Percentiles rank a stretch among this genome's conserved stretches.
Conservation (phyloP, 2,888 invertebrate genomes). For the Hoplodrina blanda region DNA sequence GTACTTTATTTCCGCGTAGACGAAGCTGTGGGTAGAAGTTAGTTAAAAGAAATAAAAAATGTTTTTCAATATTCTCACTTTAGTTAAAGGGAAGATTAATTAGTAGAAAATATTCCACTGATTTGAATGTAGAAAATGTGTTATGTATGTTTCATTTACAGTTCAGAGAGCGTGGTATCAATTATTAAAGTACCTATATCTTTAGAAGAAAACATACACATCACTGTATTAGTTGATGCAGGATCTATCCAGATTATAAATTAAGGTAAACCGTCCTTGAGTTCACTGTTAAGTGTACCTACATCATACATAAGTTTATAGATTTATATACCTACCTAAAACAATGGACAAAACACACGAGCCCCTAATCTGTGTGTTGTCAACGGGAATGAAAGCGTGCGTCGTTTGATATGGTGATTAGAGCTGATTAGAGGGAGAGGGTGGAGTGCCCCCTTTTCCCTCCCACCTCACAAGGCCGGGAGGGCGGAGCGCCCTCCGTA, state of each 20-base stretch:
- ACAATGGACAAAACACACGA: conserved; percentile 71
- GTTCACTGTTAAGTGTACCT: conserved; percentile 10
- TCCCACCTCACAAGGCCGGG: conserved; percentile 58
- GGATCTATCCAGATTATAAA: not conserved
- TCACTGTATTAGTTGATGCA: no score
- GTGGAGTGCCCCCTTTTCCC: conserved; percentile 58
- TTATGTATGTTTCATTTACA: no score
- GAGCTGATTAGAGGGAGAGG: conserved; percentile 89
- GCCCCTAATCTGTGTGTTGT: conserved; percentile 87
- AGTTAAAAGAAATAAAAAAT: no score
- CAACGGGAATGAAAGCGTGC: conserved; percentile 87
- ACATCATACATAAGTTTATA: conserved; percentile 36
- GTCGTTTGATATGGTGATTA: conserved; percentile 91
- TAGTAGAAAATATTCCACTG: no score
- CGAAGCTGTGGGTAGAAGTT: no score
- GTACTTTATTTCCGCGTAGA: no score
- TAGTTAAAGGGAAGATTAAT: no score
- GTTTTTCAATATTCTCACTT: no score
- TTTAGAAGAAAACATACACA: no score
- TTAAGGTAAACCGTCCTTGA: conserved; percentile 10
- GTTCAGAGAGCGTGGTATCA: no score
- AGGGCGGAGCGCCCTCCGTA: conserved; percentile 79
- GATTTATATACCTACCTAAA: conserved; percentile 52
- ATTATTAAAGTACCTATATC: no score
- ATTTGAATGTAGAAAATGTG: no score